Base-by-base conservation (phyloP, 2,113 vertebrate species). In the Verasper variegatus region DNA sequence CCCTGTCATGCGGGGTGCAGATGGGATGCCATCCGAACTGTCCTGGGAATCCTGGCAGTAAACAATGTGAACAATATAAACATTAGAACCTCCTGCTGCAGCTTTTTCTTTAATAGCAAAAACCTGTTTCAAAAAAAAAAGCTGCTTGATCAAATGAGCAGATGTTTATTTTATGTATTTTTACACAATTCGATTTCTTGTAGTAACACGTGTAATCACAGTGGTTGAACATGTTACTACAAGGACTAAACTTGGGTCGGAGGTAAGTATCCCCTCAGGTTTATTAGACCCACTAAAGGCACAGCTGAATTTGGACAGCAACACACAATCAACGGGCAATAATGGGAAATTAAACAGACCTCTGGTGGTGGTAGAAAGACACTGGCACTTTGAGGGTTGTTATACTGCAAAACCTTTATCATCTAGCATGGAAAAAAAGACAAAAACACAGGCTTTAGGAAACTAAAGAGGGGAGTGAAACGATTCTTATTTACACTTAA, bases 1-100 rank as follows among this genome's bases (percentile, higher is more conserved):
- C 47, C 97, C 97, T 0, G 97, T 98, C 97, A 98, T 98, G 73
- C 97, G 96, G 0, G 97, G 97, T 0, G 97, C 96, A 0, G 95
- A 89, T 0, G 97, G 97, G 73, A 98, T 96, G 26, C 96, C 96
- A 27, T 98, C 97, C 0, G 96, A 97, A 69, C 97, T 98, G 94
- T 98, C 97, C 91, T 98, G 97, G 8, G 97, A 98, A 82, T 98
- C 97, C 97, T 97, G 87, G 11, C 20, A 37, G 69, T 5, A 40
- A 82, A 86, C 31, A 78, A 70, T 18, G 42, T 10, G 0, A 14
- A 78, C 45, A 67, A 35, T 21, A 54, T 24, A 73, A 35, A 64
- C 11, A 24, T 71, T 14, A 65, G 13, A 51, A 20, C 68, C 21
- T 21, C 7, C 23, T 13, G 24, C 27, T 70, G 37, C n/a, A 3